Conservation (phyloP, 2,113 vertebrate species). For the Ictalurus furcatus region DNA sequence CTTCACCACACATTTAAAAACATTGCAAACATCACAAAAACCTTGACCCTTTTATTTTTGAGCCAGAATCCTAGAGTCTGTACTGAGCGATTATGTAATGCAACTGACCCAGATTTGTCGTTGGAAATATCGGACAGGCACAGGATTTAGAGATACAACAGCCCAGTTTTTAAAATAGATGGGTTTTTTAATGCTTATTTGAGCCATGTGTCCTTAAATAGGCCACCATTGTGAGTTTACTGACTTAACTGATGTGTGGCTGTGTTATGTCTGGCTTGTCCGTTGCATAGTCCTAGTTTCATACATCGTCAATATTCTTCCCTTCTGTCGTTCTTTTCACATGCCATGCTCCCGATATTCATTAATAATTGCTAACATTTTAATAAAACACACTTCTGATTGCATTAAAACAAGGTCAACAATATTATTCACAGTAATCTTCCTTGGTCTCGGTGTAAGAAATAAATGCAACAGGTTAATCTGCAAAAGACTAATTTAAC, state of each 20-base stretch:
- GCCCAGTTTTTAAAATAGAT: conserved; percentile 25
- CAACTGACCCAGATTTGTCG: conserved; percentile 34
- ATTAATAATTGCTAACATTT: neutral
- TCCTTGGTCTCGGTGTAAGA: neutral
- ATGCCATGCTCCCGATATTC: neutral
- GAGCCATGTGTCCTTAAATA: neutral
- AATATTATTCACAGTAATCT: conserved; percentile 24
- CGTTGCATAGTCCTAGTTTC: neutral
- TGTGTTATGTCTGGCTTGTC: neutral
- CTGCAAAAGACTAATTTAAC: conserved; percentile 31
- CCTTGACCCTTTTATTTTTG: conserved; percentile 50
- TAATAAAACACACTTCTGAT: neutral
- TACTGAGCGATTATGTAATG: conserved; percentile 44
- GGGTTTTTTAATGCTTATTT: neutral
- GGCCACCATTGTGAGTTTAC: neutral
- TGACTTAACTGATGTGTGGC: neutral
- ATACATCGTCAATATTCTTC: neutral
- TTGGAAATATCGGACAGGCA: conserved; percentile 35
- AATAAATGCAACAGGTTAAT: conserved; percentile 20
- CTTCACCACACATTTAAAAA: conserved; percentile 38
- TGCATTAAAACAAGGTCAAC: conserved; percentile 4
- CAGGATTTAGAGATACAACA: conserved; percentile 25
- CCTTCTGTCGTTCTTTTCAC: neutral
- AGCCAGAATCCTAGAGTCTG: conserved; percentile 33
- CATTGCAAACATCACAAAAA: conserved; percentile 44